Base-by-base conservation (phyloP, 2,797 vertebrate species). In the Podargus strigoides region DNA sequence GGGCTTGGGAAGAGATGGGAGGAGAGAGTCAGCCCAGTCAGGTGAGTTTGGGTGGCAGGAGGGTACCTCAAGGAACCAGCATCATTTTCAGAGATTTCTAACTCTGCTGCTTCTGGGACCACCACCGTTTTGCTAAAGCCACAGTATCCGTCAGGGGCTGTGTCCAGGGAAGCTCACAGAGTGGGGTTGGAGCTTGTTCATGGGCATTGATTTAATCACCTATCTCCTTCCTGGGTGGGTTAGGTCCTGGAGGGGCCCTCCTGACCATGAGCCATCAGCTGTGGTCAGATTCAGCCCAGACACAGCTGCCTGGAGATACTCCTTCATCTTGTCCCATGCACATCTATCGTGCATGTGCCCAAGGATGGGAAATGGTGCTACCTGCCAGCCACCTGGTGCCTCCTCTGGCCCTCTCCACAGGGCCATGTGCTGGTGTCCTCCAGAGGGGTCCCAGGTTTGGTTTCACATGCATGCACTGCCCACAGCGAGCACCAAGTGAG, bases 401-500 rank as follows among this genome's bases (percentile, higher is more conserved):
- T 58, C 12, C 30, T 80, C 36, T 59, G 5, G 2, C 18, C 26
- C 23, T 64, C 19, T 78, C 50, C 22, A 3, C 11, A 32, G 26
- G 41, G 32, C 13, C 23, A 2, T 1, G 8, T 17, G 5, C 36
- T 53, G 27, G 6, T 75, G 39, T 66, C 53, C 30, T 47, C 76
- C 32, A 34, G 26, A 3, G 2, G 19, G 11, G 10, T 73, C 37
- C 10, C 15, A 28, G n/a, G 3, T 75, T 18, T 91, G 62, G 26
- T 14, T 60, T 87, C 28, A 32, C 30, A 37, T 1, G 7, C 4
- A 3, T 0, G 2, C 1, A 0, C 36, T 19, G 60, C n/a, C 56
- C 34, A 76, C 8, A 6, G 64, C 0, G 0, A 85, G 46, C 27
- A 10, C 14, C 0, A 0, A 14, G 36, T 78, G 56, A 56, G 50